These are phyloP conservation scores for Thalassoma bifasciatum DNA, from an alignment of 2,113 vertebrate species.

Conservation along the genomic window DNA sequence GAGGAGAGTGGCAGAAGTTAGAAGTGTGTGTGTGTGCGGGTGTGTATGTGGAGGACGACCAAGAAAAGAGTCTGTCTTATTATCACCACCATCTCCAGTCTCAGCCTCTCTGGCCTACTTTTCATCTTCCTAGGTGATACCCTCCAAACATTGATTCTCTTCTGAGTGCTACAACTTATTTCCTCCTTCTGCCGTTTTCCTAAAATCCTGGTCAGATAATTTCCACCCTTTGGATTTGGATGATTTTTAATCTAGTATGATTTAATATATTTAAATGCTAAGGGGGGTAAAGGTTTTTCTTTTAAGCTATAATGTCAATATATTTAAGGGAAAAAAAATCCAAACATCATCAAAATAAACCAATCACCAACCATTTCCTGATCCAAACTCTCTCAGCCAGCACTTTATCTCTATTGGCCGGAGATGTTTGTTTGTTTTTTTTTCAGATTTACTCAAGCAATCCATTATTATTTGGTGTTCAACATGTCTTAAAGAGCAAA, in stretches of 20 bases:
- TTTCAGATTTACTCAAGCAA: conserved; percentile 23
- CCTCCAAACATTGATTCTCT: conserved; percentile 11
- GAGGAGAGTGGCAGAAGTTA: conserved; percentile 38
- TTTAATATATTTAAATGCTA: conserved; percentile 20
- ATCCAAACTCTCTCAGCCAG: neutral
- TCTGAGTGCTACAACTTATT: conserved; percentile 2
- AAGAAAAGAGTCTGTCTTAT: conserved; percentile 31
- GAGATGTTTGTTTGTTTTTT: conserved; percentile 25
- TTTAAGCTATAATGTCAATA: neutral
- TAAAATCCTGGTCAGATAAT: conserved; percentile 17
- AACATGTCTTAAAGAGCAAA: conserved; percentile 37
- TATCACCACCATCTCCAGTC: conserved; percentile 44
- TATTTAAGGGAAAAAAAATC: conserved; percentile 12
- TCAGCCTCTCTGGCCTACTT: conserved; percentile 39
- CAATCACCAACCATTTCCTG: neutral
- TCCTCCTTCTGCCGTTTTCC: neutral
- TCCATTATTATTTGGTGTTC: conserved; percentile 48
- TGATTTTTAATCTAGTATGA: conserved; percentile 13
- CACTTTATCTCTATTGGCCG: neutral
- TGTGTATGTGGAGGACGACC: conserved; percentile 34
- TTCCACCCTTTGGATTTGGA: conserved; percentile 15
- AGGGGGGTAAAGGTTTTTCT: neutral
- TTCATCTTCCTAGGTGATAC: conserved; percentile 49
- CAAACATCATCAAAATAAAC: conserved; percentile 28
- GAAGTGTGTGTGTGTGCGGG: conserved; percentile 31